Percentiles rank a stretch among this genome's conserved stretches.
phyloP scores from a whole-genome alignment of 1,140 invertebrate genomes.

The Dolichoris vasculosae region DNA sequence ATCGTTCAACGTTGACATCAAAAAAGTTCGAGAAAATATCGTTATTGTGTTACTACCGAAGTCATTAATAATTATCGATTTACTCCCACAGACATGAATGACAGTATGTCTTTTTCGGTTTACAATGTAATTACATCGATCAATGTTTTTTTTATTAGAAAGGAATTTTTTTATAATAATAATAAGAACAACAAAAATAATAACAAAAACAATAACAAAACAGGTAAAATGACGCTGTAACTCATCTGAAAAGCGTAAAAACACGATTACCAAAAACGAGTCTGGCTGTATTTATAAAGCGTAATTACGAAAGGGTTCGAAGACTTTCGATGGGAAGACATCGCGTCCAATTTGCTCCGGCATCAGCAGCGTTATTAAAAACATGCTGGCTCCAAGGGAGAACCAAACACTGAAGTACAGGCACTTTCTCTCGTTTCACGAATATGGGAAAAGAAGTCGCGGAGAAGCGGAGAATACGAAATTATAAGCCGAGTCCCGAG shows the following conservation, averaged over 20 bases:
- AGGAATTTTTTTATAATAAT: too few relatives aligned
- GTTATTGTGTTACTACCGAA: neutral
- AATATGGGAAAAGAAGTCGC: neutral
- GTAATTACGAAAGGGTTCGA: neutral
- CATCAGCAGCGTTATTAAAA: conserved; percentile 2
- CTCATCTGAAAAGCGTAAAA: too few relatives aligned
- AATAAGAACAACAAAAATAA: too few relatives aligned
- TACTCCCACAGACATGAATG: too few relatives aligned
- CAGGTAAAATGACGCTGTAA: too few relatives aligned
- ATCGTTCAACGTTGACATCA: neutral
- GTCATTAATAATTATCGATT: too few relatives aligned
- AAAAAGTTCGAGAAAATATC: neutral
- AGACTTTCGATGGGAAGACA: neutral
- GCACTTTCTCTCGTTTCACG: conserved; percentile 12
- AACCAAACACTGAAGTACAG: neutral
- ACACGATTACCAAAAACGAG: too few relatives aligned
- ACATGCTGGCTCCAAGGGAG: neutral
- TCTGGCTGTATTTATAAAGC: too few relatives aligned
- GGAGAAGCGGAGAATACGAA: neutral
- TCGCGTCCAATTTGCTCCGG: neutral
- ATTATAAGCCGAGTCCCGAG: neutral
- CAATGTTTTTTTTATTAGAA: too few relatives aligned
- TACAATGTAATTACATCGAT: too few relatives aligned
- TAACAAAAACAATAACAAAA: too few relatives aligned
- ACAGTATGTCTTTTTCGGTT: too few relatives aligned